A percentile compares a stretch with the other conserved stretches of the same genome.
These are phyloP conservation scores for Drosophila persimilis DNA, from an alignment of 1,140 invertebrate genomes.

Conservation along the genomic window DNA sequence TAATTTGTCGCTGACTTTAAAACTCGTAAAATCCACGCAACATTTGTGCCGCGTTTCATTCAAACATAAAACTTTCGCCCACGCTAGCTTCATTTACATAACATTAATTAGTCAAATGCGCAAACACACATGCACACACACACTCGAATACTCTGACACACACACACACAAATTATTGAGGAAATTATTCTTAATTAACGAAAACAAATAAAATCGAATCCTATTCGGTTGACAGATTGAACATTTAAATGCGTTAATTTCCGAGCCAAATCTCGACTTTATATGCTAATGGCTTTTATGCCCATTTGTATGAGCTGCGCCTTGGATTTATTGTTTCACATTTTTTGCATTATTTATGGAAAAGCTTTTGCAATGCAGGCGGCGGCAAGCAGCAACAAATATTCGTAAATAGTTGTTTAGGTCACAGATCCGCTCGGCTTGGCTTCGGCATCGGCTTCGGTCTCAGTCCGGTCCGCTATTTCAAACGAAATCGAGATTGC, in stretches of 20 bases:
- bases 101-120: constrained; percentile 53
- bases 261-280: constrained; percentile 24
- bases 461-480: constrained; percentile 3
- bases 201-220: constrained; percentile 2
- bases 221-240: constrained; percentile 22
- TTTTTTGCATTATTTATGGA: constrained; percentile 35
- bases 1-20: constrained; percentile 53
- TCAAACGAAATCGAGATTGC: constrained; percentile 38
- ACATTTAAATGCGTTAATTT: constrained; percentile 29
- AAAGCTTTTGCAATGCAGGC: constrained; percentile 38
- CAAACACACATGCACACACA: constrained; percentile 8
- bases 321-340: constrained; percentile 36
- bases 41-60: constrained; percentile 4
- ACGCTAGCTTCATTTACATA: constrained; percentile 36
- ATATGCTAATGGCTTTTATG: constrained; percentile 21
- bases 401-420: not conserved
- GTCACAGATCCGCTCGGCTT: constrained; percentile 3
- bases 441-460: too few relatives aligned
- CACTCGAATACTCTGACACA: not conserved
- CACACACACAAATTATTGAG: constrained; percentile 20
- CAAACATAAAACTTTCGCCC: constrained; percentile 54
- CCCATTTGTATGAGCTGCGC: constrained; percentile 6
- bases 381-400: constrained; percentile 7
- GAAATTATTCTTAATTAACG: constrained; percentile 67
- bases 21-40: constrained; percentile 34